Evolutionary conservation across 2,888 invertebrate genomes (phyloP).

Genomic region (Ormyrus labotus): DNA sequence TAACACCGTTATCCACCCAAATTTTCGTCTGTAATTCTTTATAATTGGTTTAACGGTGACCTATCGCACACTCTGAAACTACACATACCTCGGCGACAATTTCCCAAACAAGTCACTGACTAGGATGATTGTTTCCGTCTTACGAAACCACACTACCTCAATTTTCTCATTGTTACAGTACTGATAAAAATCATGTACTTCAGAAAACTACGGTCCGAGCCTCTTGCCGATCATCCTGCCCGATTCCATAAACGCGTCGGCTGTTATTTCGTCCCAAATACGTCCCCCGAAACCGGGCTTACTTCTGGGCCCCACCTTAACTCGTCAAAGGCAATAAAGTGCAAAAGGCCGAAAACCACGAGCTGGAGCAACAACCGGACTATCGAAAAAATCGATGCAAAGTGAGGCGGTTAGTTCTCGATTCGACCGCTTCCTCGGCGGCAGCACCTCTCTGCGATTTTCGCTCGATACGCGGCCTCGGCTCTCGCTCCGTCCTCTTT

Average conservation of each 20-base stretch:
- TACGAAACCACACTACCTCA: slow-evolving; percentile 1
- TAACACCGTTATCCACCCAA: no score
- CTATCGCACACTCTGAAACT: no score
- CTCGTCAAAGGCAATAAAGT: background rate
- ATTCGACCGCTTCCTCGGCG: slow-evolving; percentile 64
- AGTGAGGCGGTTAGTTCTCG: slow-evolving; percentile 64
- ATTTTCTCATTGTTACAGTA: slow-evolving; percentile 25
- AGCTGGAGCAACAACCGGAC: slow-evolving; percentile 56
- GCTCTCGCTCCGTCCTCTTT: slow-evolving; percentile 57
- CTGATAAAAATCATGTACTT: slow-evolving; percentile 2
- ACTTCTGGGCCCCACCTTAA: background rate
- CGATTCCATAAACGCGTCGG: background rate
- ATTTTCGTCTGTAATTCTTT: no score
- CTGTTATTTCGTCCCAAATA: background rate
- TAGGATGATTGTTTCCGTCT: slow-evolving; percentile 45
- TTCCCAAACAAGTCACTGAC: slow-evolving; percentile 35
- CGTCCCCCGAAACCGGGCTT: background rate
- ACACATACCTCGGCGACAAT: slow-evolving; percentile 24
- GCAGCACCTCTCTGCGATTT: slow-evolving; percentile 74
- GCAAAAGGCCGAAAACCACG: background rate
- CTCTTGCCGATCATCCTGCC: background rate
- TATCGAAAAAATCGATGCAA: slow-evolving; percentile 69
- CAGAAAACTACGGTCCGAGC: slow-evolving; percentile 15
- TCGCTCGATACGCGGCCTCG: slow-evolving; percentile 57
- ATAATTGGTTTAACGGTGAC: no score